Evolutionary conservation across 2,888 invertebrate species (phyloP), one percentile per base, ranked within the genome.

Genomic region (Mylabris sibirica): DNA sequence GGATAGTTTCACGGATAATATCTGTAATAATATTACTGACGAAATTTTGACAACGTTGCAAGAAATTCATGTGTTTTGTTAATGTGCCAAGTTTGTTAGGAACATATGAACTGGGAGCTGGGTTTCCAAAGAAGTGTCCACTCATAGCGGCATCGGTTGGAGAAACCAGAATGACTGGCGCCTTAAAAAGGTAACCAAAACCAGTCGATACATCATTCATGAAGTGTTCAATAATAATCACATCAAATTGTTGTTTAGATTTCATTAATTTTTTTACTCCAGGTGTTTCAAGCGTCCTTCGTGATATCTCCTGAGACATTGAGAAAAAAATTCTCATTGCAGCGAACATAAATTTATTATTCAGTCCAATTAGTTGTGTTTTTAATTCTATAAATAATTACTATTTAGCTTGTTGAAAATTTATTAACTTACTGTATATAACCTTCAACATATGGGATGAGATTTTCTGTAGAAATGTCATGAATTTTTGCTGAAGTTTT

Each of bases 11-110:
- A 26, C n/a, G 14, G 24, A 70, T 66, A 30, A 69, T 9, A 22
- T 60, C 49, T 11, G 22, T 81, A 24, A 80, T 78, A 0, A 84
- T 59, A 0, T 82, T 80, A 1, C 75, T 73, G 5, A 83, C 84
- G 0, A 86, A 81, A 76, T 90, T 90, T 34, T 84, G 78, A 0
- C 89, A 60, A 71, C 91, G 80, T 74, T 87, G 85, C 77, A 81
- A 81, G 72, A 91, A 89, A 57, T 82, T 86, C 80, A 87, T 87
- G 63, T 79, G 60, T 26, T 65, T 62, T 5, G 63, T 66, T 44
- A 68, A 71, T 2, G 49, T 59, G 2, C 65, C 65, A 11, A 71
- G 22, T n/a, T 71, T 34, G 59, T 70, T 68, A 14, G 74, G 73
- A 12, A 74, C 65, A 49, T 73, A 74, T 2, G 80, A 72, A 26